phyloP scores from a whole-genome alignment of 2,113 vertebrate genomes.

The Saccopteryx bilineata region DNA sequence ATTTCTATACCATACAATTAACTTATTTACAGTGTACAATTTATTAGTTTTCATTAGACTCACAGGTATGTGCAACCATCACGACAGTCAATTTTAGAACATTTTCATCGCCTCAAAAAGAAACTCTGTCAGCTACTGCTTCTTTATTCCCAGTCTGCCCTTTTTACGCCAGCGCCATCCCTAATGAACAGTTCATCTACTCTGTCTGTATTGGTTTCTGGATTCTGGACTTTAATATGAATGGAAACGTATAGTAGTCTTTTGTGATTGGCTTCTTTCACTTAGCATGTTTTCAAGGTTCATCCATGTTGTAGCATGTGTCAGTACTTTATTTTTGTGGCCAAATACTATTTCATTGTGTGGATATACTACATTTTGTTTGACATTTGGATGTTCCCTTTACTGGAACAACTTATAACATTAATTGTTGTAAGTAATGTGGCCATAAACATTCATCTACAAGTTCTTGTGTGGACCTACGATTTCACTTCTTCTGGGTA shows the following conservation, averaged over 20 bases:
- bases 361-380: neutral
- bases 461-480: neutral
- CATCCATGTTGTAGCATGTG: neutral
- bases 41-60: neutral
- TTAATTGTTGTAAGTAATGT: neutral
- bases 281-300: neutral
- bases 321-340: neutral
- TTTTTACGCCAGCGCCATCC: neutral
- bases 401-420: neutral
- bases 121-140: neutral
- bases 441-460: neutral
- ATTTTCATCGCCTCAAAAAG: neutral
- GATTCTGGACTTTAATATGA: neutral
- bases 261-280: neutral
- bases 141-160: neutral
- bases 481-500: constrained; percentile 12
- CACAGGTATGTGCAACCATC: neutral
- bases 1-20: neutral
- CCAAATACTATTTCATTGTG: neutral
- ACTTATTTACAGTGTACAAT: neutral
- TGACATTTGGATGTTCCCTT: neutral
- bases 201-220: neutral
- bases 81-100: neutral
- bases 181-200: neutral
- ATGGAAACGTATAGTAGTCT: neutral